These are phyloP conservation scores for Momotus momota DNA, from an alignment of 2,797 vertebrate genomes.

Conservation along the genomic window DNA sequence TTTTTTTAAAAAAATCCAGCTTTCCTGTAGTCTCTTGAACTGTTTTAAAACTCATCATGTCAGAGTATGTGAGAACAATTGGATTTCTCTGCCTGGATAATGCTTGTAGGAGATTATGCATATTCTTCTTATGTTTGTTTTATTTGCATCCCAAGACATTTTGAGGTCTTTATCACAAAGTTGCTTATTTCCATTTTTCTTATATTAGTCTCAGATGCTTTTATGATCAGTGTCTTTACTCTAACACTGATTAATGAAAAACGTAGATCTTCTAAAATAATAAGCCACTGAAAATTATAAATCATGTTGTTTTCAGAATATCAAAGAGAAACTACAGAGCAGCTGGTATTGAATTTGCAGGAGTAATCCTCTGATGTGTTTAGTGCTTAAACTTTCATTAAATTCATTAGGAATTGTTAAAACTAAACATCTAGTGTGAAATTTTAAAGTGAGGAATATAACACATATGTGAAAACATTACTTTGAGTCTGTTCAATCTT, in stretches of 20 bases:
- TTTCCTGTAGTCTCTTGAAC: background rate
- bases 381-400: background rate
- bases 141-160: constrained; percentile 20
- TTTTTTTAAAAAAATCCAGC: background rate
- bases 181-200: constrained; percentile 40
- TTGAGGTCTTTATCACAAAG: background rate
- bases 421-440: background rate
- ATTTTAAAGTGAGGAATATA: background rate
- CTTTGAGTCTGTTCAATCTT: background rate
- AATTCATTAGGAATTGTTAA: background rate
- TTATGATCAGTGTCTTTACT: constrained; percentile 25
- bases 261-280: constrained; percentile 7
- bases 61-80: background rate
- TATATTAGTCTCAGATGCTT: constrained; percentile 1
- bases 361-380: background rate
- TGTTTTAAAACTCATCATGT: background rate
- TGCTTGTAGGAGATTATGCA: background rate
- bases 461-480: background rate
- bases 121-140: constrained; percentile 23
- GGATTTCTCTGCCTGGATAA: background rate
- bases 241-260: constrained; percentile 29
- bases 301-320: constrained; percentile 36
- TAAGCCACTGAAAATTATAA: constrained; percentile 40
- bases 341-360: constrained; percentile 2
- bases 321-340: background rate